Base-by-base conservation (phyloP, 1,140 invertebrate species). In the Neoseiulus cucumeris region DNA sequence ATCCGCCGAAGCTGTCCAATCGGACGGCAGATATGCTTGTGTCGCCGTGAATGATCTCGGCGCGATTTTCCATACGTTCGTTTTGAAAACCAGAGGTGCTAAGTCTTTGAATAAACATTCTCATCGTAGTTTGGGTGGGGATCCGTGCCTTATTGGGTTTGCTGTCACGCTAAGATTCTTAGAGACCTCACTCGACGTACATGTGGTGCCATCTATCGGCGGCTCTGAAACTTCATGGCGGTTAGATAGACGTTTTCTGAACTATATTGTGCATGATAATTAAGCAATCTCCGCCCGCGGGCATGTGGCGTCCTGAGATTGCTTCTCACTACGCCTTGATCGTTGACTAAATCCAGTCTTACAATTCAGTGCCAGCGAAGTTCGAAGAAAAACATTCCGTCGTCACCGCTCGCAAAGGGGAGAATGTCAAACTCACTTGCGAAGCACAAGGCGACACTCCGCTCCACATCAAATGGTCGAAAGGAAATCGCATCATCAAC, bases 371-470 rank as follows among this genome's bases (percentile, higher is more conserved):
- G 70, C 91, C 91, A 67, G 89, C 89, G 20, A 87, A 91, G 75
- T 94, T 94, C 72, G 88, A 90, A 73, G 89, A 91, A 70, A 92
- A 92, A 79, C 81, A 89, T 70, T 81, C 85, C 59, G 90, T 92
- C 71, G 87, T 91, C 75, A 91, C 88, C 25, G 87, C 90, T 18
- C 82, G 87, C 67, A 83, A 87, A 66, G 89, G 87, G 20, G 89
- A 94, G 76, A 89, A 89, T 30, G 86, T 90, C 33, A 90, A 91
- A 25, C 74, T 97, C 64, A 87, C 93, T 74, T 95, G 92, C 74
- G 87, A 92, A 78, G 91, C 90, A n/a, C 87, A 89, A 72, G 91
- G 93, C 64, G 92, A 96, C 77, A 91, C 91, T 79, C 91, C 92
- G 28, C 88, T 97, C 73, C 89, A 89, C 70, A 91, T 96, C 51